Conservation (phyloP, 2,888 invertebrate species). For the Tenthredo distinguenda region DNA sequence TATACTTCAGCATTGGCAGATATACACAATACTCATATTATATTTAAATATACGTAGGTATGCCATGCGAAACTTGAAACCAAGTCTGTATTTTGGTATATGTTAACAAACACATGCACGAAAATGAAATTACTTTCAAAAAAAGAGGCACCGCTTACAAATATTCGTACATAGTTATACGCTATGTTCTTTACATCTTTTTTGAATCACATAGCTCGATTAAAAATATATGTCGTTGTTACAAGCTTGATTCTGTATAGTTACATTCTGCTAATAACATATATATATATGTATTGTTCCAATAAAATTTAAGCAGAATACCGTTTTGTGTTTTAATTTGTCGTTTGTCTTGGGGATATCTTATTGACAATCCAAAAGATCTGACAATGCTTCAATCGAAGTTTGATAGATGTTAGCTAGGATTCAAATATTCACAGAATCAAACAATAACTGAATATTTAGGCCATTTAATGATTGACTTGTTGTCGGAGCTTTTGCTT, state of each 20-base stretch:
- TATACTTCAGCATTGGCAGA: not conserved
- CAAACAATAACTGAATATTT: no score
- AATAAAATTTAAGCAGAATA: conserved; percentile 38
- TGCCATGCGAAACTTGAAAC: not conserved
- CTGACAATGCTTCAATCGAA: conserved; percentile 6
- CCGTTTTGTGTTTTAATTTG: conserved; percentile 4
- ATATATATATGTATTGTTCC: conserved; percentile 11
- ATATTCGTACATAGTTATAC: conserved; percentile 37
- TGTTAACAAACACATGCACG: not conserved
- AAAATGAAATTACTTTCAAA: not conserved
- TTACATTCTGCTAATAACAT: conserved; percentile 38
- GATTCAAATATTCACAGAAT: not conserved
- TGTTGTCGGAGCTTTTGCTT: conserved; percentile 21
- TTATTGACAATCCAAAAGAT: not conserved
- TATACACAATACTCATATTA: not conserved
- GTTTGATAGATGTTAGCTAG: not conserved
- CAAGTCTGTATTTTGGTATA: not conserved
- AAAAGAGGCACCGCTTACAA: conserved; percentile 39
- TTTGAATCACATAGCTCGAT: conserved; percentile 44
- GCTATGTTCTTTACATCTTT: conserved; percentile 18
- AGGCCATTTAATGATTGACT: not conserved
- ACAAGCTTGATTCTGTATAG: conserved; percentile 37
- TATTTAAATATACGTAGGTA: not conserved
- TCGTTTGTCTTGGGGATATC: conserved; percentile 19
- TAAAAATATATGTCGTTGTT: conserved; percentile 50